These are phyloP conservation scores for Stegana nigrithorax DNA, from an alignment of 2,888 invertebrate species.

Conservation along the genomic window DNA sequence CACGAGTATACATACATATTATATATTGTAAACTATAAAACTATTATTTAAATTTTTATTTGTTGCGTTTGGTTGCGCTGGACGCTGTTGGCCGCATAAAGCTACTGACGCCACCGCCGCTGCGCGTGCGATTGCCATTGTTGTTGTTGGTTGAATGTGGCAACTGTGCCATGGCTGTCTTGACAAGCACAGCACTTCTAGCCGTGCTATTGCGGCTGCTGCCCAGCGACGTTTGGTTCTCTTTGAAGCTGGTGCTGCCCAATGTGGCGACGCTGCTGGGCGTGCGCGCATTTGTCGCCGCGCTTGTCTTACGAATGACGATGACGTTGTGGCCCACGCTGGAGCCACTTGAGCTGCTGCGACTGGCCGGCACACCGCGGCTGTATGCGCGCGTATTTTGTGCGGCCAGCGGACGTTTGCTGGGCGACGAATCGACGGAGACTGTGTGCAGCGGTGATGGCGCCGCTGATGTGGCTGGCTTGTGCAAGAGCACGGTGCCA, in stretches of 20 bases:
- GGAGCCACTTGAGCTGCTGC: constrained; percentile 73
- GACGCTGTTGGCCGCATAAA: constrained; percentile 92
- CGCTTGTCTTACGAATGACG: constrained; percentile 42
- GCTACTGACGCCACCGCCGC: constrained; percentile 68
- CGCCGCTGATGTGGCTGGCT: constrained; percentile 34
- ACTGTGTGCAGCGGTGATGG: constrained; percentile 68
- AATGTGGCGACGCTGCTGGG: constrained; percentile 39
- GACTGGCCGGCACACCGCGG: constrained; percentile 71
- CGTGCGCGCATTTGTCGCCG: neutral
- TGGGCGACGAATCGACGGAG: constrained; percentile 64
- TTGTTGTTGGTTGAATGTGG: constrained; percentile 24
- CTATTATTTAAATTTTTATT: too few relatives aligned
- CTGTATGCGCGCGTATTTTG: constrained; percentile 66
- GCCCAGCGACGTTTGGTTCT: constrained; percentile 59
- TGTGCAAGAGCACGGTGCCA: constrained; percentile 30
- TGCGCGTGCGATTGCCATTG: constrained; percentile 41
- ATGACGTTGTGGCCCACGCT: constrained; percentile 71
- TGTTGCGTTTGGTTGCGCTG: constrained; percentile 77
- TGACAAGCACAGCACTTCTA: constrained; percentile 59
- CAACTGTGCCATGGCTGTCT: constrained; percentile 55
- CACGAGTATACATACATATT: too few relatives aligned
- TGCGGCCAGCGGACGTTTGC: constrained; percentile 70
- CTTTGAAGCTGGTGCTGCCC: constrained; percentile 69
- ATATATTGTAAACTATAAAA: too few relatives aligned
- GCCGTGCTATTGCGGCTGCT: constrained; percentile 42